Evolutionary conservation across 2,888 invertebrate species (phyloP), one percentile per base, ranked within the genome.

Genomic region (Biston stratarius): DNA sequence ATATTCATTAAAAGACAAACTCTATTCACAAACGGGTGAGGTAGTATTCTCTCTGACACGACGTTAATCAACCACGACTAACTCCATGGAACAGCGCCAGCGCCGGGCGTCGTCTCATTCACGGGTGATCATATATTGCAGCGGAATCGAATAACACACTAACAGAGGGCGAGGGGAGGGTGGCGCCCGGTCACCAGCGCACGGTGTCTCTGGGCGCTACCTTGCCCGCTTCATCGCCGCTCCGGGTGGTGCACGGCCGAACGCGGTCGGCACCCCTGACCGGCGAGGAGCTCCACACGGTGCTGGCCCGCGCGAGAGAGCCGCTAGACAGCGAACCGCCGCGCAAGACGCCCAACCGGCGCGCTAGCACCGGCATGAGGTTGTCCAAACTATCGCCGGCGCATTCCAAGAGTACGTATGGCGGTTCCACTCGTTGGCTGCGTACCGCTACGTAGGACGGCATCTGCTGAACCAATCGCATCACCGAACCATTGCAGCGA

Each of bases 191-290:
- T 79, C 93, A 94, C 75, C 89, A 91, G 70, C 84, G 93, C 57
- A 91, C 93, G 36, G 90, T 85, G 61, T 93, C 93, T 6, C 79
- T 93, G 69, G 92, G 91, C 5, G 90, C 87, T 2, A 12, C 24
- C 48, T 45, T 45, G 45, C 48, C 48, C 73, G 82, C 86, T 51
- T 72, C 86, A 59, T 89, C 90, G 72, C 87, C 90, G 11, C 79
- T 89, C 73, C 88, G 85, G 81, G 89, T 93, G 55, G 84, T 83
- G 73, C 96, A 96, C 89, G 96, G 95, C 86, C 94, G 96, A 85
- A 96, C 96, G 73, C 94, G 96, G 83, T 96, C 96, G 81, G 95
- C 96, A 83, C 96, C 96, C 70, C 86, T 96, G 73, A 94, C 95
- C 8, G 95, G 95, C 67, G 95, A 94, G 71, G 94, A 94, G 76